phyloP scores from a whole-genome alignment of 1,140 invertebrate species.

The Zaprionus gabonicus region DNA sequence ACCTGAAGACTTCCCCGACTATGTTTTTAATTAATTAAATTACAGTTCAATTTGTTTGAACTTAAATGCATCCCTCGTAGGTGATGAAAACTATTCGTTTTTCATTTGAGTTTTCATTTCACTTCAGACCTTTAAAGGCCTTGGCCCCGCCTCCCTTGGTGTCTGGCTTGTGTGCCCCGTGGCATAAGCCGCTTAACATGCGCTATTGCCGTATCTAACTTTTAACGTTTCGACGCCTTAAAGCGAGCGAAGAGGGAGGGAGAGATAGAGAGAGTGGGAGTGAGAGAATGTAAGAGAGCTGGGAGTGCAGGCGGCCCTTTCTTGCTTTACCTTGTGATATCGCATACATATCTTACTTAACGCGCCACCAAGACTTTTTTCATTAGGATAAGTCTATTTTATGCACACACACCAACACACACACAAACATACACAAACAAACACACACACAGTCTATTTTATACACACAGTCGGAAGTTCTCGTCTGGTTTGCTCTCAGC shows the following conservation, averaged over 20 bases:
- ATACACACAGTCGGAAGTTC: constrained; percentile 35
- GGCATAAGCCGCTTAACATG: constrained; percentile 71
- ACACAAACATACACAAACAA: constrained; percentile 15
- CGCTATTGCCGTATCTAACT: constrained; percentile 72
- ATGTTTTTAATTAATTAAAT: constrained; percentile 4
- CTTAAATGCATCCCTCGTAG: constrained; percentile 9
- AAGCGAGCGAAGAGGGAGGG: constrained; percentile 35
- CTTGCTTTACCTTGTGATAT: constrained; percentile 46
- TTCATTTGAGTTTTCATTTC: constrained; percentile 1
- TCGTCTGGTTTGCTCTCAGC: constrained; percentile 21
- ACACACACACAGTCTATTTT: constrained; percentile 27
- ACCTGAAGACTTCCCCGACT: not conserved
- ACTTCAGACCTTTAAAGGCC: constrained; percentile 13
- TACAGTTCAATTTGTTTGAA: constrained; percentile 12
- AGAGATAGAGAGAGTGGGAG: constrained; percentile 7
- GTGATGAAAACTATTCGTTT: constrained; percentile 4
- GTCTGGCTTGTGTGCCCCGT: constrained; percentile 3
- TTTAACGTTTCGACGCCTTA: constrained; percentile 79
- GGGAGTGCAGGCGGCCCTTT: not conserved
- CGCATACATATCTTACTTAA: constrained; percentile 80
- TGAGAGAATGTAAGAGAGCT: not conserved
- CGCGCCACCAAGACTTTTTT: constrained; percentile 80
- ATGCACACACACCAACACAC: constrained; percentile 60
- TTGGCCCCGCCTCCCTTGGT: not conserved
- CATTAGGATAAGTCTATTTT: constrained; percentile 83